phyloP scores from a whole-genome alignment of 2,113 vertebrate genomes.

The Morphnarchus princeps region DNA sequence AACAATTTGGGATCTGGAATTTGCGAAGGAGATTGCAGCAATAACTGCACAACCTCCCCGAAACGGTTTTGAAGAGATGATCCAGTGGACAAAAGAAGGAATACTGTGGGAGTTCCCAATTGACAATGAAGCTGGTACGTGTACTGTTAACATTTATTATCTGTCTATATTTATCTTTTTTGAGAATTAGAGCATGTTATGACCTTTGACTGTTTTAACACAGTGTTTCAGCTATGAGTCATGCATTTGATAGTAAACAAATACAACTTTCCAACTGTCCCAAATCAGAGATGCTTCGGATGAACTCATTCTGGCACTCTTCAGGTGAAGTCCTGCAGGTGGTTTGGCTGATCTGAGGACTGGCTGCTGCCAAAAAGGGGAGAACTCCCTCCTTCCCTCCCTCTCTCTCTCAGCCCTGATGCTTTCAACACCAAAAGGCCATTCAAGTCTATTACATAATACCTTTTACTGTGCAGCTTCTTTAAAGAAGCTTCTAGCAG shows the following conservation, averaged over 20 bases:
- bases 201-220: not conserved
- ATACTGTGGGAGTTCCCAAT: slow-evolving; percentile 92
- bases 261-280: not conserved
- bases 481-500: not conserved
- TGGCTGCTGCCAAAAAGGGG: not conserved
- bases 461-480: not conserved
- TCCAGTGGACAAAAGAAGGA: slow-evolving; percentile 93
- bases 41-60: slow-evolving; percentile 71
- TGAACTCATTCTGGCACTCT: not conserved
- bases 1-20: slow-evolving; percentile 91
- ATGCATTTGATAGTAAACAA: not conserved
- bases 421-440: not conserved
- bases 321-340: slow-evolving; percentile 7
- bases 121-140: slow-evolving; percentile 88
- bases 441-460: not conserved
- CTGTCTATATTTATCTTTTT: not conserved
- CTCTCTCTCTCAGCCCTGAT: not conserved
- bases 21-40: slow-evolving; percentile 77
- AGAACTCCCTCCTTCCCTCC: not conserved
- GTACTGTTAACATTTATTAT: not conserved
- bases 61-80: slow-evolving; percentile 95
- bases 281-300: not conserved
- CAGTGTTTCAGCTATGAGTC: not conserved
- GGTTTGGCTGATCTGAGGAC: not conserved
- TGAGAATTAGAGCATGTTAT: not conserved